Conservation (phyloP, 2,797 vertebrate genomes). For the Paratrypauchen microcephalus region DNA sequence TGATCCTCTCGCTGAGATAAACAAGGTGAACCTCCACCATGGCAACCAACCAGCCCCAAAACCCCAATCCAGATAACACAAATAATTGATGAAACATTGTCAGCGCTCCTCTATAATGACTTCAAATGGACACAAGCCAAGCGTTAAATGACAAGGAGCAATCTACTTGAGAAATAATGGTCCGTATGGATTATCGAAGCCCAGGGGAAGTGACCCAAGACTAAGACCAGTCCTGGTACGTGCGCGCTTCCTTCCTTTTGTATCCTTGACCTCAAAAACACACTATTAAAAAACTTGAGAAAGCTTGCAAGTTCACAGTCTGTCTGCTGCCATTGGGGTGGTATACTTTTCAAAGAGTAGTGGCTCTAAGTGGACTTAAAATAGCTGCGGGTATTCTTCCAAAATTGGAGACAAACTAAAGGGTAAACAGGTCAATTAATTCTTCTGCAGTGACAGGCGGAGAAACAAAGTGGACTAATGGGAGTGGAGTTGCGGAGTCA, state of each 20-base stretch:
- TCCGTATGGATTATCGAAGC: slow-evolving; percentile 73
- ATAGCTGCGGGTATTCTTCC: slow-evolving; percentile 18
- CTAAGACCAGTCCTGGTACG: slow-evolving; percentile 50
- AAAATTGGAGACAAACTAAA: slow-evolving; percentile 19
- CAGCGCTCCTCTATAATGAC: slow-evolving; percentile 74
- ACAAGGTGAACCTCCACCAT: slow-evolving; percentile 43
- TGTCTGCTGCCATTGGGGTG: slow-evolving; percentile 16
- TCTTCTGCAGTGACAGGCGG: neutral
- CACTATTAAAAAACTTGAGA: slow-evolving; percentile 62
- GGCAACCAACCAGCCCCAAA: slow-evolving; percentile 44
- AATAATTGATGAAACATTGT: slow-evolving; percentile 74
- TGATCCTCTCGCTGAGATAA: slow-evolving; percentile 38
- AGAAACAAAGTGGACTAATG: neutral
- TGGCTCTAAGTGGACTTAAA: slow-evolving; percentile 18
- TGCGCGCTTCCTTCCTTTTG: slow-evolving; percentile 33
- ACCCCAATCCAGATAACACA: slow-evolving; percentile 64
- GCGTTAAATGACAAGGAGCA: slow-evolving; percentile 79
- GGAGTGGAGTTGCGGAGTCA: neutral
- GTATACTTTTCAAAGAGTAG: slow-evolving; percentile 19
- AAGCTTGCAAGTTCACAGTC: slow-evolving; percentile 51
- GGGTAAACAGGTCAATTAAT: slow-evolving; percentile 27
- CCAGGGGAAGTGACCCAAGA: slow-evolving; percentile 58
- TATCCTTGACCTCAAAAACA: slow-evolving; percentile 59
- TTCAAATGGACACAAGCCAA: slow-evolving; percentile 77
- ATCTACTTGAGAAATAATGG: slow-evolving; percentile 75